Base-by-base conservation (phyloP, 2,113 vertebrate species). In the Abramis brama region DNA sequence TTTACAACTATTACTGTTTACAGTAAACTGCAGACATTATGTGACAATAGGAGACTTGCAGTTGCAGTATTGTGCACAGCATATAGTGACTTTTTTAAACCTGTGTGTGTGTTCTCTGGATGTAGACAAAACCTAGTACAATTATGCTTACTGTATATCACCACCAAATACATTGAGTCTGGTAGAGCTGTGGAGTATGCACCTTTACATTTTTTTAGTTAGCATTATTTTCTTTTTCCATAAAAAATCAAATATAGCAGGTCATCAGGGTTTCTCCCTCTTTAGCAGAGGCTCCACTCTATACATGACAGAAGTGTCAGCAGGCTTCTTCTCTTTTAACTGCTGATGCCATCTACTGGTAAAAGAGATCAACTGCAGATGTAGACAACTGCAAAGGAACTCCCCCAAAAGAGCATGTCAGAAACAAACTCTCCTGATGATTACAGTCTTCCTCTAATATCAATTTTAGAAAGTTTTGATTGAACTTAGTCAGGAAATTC, bases 291-390 rank as follows among this genome's bases (percentile, higher is more conserved):
- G n/a, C 23, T 27, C 15, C 19, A 10, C 52, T 33, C 21, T 52
- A 9, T 27, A 43, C 8, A 23, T 59, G 55, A 71, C 83, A 62
- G 86, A 11, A 19, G 33, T 47, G 25, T 81, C 21, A 62, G 39
- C 13, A 45, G 13, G 50, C 50, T 33, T 55, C 36, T 87, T 83
- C 87, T 85, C 75, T 86, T 79, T 73, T 82, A 86, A 88, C 91
- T 89, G 86, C 88, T 94, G 85, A 89, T 88, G 91, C 93, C 93
- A 94, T 94, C 94, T 95, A 89, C 91, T 94, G 94, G 93, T 19
- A 1, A 60, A 87, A 88, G 23, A 0, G 1, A 9, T 11, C 33
- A 90, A 92, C 90, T 93, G 79, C 93, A 91, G 36, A 86, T 80
- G 12, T 3, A 13, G 5, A 45, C 0, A 68, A 25, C 7, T 50